Percentiles rank a stretch among this genome's conserved stretches.
Evolutionary conservation across 2,888 invertebrate genomes (phyloP).

Genomic region (Aspidiotus rigidus): DNA sequence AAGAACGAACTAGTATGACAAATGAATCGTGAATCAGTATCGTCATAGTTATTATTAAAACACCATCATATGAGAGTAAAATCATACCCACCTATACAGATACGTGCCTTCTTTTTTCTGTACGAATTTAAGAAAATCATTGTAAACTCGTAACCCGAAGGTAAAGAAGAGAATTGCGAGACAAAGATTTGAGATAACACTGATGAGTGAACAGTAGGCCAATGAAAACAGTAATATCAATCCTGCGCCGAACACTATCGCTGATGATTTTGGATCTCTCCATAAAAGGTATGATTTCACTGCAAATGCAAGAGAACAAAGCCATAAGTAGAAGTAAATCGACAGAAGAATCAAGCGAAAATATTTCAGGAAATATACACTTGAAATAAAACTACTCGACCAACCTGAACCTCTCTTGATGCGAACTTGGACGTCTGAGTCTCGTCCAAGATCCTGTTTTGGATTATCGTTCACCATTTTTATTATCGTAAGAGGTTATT

Average conservation of each 20-base stretch:
- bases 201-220: slow-evolving; percentile 89
- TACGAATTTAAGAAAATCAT: slow-evolving; percentile 86
- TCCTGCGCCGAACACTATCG: slow-evolving; percentile 82
- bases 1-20: slow-evolving; percentile 35
- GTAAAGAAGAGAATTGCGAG: slow-evolving; percentile 77
- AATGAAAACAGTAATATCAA: slow-evolving; percentile 84
- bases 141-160: slow-evolving; percentile 91
- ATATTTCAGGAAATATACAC: no score
- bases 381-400: no score
- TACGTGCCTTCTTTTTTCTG: slow-evolving; percentile 95
- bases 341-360: no score
- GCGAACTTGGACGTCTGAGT: no score
- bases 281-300: slow-evolving; percentile 96
- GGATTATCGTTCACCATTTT: no score
- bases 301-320: slow-evolving; percentile 46
- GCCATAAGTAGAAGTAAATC: no score
- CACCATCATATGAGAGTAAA: neutral
- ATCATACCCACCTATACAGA: slow-evolving; percentile 83
- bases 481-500: no score
- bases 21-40: neutral
- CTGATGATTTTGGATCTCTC: slow-evolving; percentile 91
- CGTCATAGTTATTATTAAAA: neutral
- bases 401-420: no score
- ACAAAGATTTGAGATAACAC: slow-evolving; percentile 86
- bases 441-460: no score